phyloP scores from a whole-genome alignment of 1,140 invertebrate genomes.

The Drosophila nigromelanica region DNA sequence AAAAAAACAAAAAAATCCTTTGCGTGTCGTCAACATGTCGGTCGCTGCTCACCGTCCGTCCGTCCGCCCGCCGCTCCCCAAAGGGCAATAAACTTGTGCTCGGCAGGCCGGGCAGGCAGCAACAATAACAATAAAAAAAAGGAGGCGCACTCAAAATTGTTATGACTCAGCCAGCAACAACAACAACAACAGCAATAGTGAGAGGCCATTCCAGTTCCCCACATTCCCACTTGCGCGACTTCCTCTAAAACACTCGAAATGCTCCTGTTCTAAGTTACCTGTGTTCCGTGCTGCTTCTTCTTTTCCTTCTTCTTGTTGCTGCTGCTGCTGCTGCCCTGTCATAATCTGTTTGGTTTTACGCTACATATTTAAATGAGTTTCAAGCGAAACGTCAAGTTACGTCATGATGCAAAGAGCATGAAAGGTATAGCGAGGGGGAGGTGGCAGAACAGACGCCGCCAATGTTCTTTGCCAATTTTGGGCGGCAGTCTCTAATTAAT shows the following conservation, averaged over 20 bases:
- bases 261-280: conserved; percentile 29
- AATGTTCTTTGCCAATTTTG: conserved; percentile 53
- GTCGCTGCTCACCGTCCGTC: not conserved
- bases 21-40: conserved; percentile 78
- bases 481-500: conserved; percentile 44
- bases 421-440: not conserved
- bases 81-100: conserved; percentile 74
- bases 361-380: conserved; percentile 56
- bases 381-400: conserved; percentile 54
- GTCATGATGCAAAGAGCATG: conserved; percentile 26
- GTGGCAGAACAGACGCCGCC: conserved; percentile 17
- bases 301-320: not conserved
- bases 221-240: conserved; percentile 2
- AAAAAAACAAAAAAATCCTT: conserved; percentile 60
- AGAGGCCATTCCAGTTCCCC: conserved; percentile 6
- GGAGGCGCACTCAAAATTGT: conserved; percentile 52
- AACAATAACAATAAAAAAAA: conserved; percentile 67
- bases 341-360: conserved; percentile 48
- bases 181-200: conserved; percentile 25
- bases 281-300: conserved; percentile 1
- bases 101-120: conserved; percentile 27
- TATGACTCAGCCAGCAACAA: conserved; percentile 40
- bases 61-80: conserved; percentile 19
- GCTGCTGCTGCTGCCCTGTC: conserved; percentile 24
- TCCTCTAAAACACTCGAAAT: not conserved